phyloP scores from a whole-genome alignment of 1,140 invertebrate species.

The Lysiphlebus fabarum region DNA sequence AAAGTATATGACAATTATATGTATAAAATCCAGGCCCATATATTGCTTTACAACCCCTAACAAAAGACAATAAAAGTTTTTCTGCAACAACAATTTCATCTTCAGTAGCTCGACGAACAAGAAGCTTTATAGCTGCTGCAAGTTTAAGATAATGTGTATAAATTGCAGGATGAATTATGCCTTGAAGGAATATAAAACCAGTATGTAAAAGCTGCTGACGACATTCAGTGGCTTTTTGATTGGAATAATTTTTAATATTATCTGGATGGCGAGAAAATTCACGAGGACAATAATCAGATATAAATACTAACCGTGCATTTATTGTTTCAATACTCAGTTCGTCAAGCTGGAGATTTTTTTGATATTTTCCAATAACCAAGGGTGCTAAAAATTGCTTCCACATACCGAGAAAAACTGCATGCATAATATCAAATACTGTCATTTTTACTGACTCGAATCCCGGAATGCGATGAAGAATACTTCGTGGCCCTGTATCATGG shows the following conservation, averaged over 20 bases:
- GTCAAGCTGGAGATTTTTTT: too few relatives aligned
- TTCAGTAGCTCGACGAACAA: constrained; percentile 4
- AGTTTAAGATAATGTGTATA: constrained; percentile 24
- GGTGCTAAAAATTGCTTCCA: too few relatives aligned
- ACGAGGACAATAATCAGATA: too few relatives aligned
- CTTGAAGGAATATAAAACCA: constrained; percentile 12
- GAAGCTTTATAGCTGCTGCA: constrained; percentile 17
- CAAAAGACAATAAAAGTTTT: constrained; percentile 13
- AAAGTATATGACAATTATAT: constrained; percentile 28
- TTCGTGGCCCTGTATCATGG: too few relatives aligned
- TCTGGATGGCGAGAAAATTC: too few relatives aligned
- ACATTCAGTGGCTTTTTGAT: constrained; percentile 26
- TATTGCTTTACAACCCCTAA: constrained; percentile 7
- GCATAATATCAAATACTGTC: too few relatives aligned
- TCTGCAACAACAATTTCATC: constrained; percentile 8
- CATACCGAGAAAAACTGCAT: not conserved
- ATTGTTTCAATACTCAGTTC: too few relatives aligned
- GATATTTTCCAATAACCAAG: too few relatives aligned
- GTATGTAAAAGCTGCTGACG: constrained; percentile 25
- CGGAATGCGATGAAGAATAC: too few relatives aligned
- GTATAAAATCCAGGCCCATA: constrained; percentile 24
- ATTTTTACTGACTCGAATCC: too few relatives aligned
- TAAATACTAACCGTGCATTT: too few relatives aligned
- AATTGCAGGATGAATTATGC: constrained; percentile 10
- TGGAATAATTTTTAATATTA: not conserved